phyloP scores from a whole-genome alignment of 2,113 vertebrate genomes.

The Pachyramphus minor region DNA sequence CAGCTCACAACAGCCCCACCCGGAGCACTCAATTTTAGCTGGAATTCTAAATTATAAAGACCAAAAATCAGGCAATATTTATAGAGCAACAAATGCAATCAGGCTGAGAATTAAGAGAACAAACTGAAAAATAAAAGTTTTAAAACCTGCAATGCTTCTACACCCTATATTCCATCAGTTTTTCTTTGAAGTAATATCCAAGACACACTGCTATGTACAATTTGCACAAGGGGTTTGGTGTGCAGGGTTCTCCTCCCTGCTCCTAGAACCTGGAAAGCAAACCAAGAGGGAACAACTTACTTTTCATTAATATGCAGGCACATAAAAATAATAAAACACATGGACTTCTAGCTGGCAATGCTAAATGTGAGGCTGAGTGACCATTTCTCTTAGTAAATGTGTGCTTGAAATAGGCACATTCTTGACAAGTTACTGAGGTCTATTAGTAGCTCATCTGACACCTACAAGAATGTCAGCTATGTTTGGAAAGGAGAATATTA shows the following conservation, averaged over 20 bases:
- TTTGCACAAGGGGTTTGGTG: not conserved
- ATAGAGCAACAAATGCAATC: not conserved
- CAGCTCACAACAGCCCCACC: not conserved
- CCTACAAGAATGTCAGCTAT: not conserved
- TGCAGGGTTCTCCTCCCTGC: not conserved
- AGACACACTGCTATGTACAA: not conserved
- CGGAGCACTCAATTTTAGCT: not conserved
- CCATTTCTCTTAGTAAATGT: not conserved
- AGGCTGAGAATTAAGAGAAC: not conserved
- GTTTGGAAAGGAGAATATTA: not conserved
- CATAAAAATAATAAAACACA: not conserved
- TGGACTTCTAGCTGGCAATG: not conserved
- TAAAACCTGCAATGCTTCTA: not conserved
- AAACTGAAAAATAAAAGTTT: not conserved
- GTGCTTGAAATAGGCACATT: not conserved
- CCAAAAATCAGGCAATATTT: not conserved
- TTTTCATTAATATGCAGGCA: not conserved
- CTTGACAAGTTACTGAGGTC: not conserved
- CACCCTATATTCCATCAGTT: not conserved
- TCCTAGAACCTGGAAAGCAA: not conserved
- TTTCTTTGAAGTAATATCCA: not conserved
- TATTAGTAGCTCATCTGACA: not conserved
- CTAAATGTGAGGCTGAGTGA: not conserved
- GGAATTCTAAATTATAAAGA: not conserved
- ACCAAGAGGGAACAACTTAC: not conserved